A percentile compares a stretch with the other conserved stretches of the same genome.
These are phyloP conservation scores for Cydia splendana DNA, from an alignment of 1,140 invertebrate species.

Conservation along the genomic window DNA sequence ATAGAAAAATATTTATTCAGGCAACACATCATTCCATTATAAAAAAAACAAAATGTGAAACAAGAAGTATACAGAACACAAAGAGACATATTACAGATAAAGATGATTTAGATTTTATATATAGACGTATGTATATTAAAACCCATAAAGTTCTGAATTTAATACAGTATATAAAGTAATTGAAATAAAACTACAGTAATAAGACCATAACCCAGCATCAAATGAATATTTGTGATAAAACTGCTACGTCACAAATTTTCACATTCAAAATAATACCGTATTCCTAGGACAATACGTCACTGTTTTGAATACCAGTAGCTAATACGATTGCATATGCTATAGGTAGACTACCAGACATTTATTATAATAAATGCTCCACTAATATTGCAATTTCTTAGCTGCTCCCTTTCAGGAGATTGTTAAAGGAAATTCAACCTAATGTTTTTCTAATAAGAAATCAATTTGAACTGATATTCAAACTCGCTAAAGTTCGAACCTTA, in stretches of 20 bases:
- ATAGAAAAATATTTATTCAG: too few species aligned
- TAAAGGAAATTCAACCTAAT: background rate
- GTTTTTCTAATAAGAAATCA: background rate
- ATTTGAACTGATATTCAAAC: background rate
- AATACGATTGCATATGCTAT: background rate
- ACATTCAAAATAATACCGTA: background rate
- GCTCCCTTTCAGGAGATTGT: background rate
- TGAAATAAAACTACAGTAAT: too few species aligned
- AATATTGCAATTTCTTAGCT: constrained; percentile 12
- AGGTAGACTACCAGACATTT: constrained; percentile 1
- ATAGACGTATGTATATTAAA: too few species aligned
- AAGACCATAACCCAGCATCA: background rate
- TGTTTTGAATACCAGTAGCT: background rate
- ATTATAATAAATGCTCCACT: constrained; percentile 6
- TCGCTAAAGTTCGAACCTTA: background rate
- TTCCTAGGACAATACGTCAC: background rate
- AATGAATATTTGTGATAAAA: background rate
- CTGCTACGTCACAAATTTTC: background rate
- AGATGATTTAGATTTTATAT: too few species aligned
- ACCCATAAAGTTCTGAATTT: too few species aligned
- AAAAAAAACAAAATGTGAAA: too few species aligned
- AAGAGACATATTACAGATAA: too few species aligned
- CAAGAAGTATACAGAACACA: too few species aligned
- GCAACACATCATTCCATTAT: too few species aligned
- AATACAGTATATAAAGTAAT: too few species aligned